Base-by-base conservation (phyloP, 30 jellyfish, hydroid and myxozoan genomes). In the Chironex yamaguchii region DNA sequence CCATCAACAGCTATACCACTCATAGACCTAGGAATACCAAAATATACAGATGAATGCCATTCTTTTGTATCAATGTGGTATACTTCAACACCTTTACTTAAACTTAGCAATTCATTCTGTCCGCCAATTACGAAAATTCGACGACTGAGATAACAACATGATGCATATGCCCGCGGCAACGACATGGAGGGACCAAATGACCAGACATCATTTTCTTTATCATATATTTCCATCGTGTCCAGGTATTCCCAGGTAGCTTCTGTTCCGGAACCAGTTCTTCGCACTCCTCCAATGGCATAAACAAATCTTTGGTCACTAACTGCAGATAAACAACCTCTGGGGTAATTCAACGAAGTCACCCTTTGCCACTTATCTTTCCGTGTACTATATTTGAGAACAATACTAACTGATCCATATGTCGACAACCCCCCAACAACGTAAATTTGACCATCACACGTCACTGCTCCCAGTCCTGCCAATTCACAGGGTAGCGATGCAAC, bases 281-380 rank as follows among this genome's bases (percentile, higher is more conserved):
- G 94, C 13, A 93, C 53, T 27, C 98, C 98, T 1, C 98, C 98
- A 12, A 93, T 76, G 4, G 94, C 98, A 52, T 87, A 93, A 62
- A 93, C 76, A 26, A 35, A 34, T 62, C 77, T 88, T 52, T 88
- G 96, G 84, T 87, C 96, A 0, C 96, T 68, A 11, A 76, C 98
- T 4, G 82, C 77, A 1, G 98, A 86, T 11, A 71, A 31, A 2
- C 97, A 96, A 29, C 97, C 97, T 73, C 98, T 32, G 26, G 98
- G 97, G 82, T 53, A 76, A 23, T 76, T 82, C 76, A 93, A 42
- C 0, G 90, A 62, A 34, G 97, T 79, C 0, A 93, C 94, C 0
- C 64, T 67, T 76, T 93, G 98, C 98, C 98, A 93, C 4, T 74
- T 84, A 84, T 93, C 92, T 29, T 87, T 81, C 24, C 98, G 65